phyloP scores from a whole-genome alignment of 2,797 vertebrate genomes.

The Phataginus tricuspis region DNA sequence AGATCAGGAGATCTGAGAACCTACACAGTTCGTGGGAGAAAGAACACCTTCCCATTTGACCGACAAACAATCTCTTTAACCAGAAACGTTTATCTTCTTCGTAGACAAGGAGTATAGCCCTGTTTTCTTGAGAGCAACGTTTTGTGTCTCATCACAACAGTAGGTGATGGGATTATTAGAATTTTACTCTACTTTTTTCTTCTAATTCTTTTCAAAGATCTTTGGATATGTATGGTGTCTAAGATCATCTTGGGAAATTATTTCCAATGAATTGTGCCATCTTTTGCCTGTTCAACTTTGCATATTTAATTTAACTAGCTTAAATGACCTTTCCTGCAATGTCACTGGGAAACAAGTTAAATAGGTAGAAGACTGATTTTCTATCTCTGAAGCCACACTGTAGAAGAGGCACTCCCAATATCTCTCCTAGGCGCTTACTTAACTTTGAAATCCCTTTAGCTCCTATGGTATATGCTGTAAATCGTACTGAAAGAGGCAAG shows the following conservation, averaged over 20 bases:
- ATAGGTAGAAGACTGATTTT: neutral
- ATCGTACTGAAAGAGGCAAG: neutral
- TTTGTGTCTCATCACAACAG: neutral
- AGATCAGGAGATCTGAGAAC: accelerated
- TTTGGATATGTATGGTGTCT: neutral
- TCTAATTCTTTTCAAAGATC: neutral
- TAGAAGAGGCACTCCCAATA: neutral
- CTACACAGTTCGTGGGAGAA: accelerated
- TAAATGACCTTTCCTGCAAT: neutral
- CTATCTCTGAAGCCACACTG: neutral
- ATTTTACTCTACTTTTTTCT: neutral
- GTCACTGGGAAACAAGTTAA: neutral
- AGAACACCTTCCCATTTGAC: accelerated
- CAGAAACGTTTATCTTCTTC: neutral
- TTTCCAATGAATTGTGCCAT: neutral
- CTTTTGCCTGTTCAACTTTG: neutral
- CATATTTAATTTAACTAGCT: slow-evolving; percentile 20
- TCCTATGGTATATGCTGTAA: neutral
- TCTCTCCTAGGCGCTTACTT: neutral
- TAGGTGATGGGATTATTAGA: neutral
- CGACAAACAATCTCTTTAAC: neutral
- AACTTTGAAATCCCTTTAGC: neutral
- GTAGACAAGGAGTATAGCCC: neutral
- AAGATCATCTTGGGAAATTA: neutral
- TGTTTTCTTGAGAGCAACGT: neutral